These are phyloP conservation scores for Callinectes sapidus DNA, from an alignment of 2,888 invertebrate species.

Conservation along the genomic window DNA sequence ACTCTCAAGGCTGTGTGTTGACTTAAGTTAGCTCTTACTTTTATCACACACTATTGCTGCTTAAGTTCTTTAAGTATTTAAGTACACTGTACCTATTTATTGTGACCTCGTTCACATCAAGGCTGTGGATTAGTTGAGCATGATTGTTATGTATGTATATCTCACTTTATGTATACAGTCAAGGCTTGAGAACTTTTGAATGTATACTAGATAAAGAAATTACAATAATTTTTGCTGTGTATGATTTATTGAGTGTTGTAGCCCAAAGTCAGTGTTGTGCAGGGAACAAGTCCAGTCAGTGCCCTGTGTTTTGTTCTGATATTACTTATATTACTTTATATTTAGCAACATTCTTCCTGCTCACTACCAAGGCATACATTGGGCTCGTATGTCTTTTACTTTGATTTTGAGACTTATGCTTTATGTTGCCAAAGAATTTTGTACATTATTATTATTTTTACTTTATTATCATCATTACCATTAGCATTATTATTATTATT, in stretches of 20 bases:
- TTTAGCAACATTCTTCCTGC: background rate
- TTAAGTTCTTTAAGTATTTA: background rate
- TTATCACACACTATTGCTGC: background rate
- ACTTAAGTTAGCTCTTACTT: background rate
- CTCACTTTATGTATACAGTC: background rate
- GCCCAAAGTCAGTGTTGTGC: background rate
- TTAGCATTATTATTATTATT: slow-evolving; percentile 29
- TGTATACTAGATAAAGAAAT: background rate
- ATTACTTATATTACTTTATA: background rate
- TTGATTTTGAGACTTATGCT: background rate
- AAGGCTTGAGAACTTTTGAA: slow-evolving; percentile 24
- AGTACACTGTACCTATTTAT: background rate
- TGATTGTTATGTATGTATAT: slow-evolving; percentile 4
- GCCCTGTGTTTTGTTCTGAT: background rate
- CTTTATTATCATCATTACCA: slow-evolving; percentile 10
- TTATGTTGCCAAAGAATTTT: slow-evolving; percentile 10
- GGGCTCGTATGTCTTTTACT: background rate
- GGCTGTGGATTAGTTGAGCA: slow-evolving; percentile 33
- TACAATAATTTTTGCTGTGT: background rate
- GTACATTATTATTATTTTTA: background rate
- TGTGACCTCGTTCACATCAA: background rate
- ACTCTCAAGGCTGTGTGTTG: slow-evolving; percentile 37
- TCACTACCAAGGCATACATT: background rate
- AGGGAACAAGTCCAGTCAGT: background rate
- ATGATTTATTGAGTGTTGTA: background rate